A percentile compares a stretch with the other conserved stretches of the same genome.
These are phyloP conservation scores for Corythoichthys haematopterus DNA, from an alignment of 2,113 vertebrate species.

Conservation along the genomic window DNA sequence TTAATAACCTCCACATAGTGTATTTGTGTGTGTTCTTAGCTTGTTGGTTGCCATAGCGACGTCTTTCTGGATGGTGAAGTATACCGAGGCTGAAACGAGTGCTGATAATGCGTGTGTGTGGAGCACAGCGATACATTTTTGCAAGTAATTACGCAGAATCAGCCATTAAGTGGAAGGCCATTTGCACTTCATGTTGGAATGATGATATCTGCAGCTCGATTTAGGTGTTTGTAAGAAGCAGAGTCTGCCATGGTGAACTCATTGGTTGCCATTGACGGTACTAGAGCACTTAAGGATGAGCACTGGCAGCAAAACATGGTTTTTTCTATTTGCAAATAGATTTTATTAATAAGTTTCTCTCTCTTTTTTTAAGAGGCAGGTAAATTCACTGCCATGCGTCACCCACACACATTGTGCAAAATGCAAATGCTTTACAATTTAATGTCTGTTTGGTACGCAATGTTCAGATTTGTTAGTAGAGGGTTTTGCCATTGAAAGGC, in stretches of 20 bases:
- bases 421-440: constrained; percentile 52
- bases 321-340: constrained; percentile 17
- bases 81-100: constrained; percentile 30
- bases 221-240: constrained; percentile 20
- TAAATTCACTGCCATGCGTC: neutral
- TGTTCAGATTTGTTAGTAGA: neutral
- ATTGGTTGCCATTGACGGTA: too few relatives aligned
- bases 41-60: constrained; percentile 53
- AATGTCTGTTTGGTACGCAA: constrained; percentile 5
- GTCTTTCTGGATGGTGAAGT: constrained; percentile 41
- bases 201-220: constrained; percentile 28
- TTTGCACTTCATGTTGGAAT: constrained; percentile 41
- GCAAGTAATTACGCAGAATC: constrained; percentile 40
- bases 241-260: constrained; percentile 29
- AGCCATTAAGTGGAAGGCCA: constrained; percentile 34
- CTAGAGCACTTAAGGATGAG: too few relatives aligned
- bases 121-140: constrained; percentile 20
- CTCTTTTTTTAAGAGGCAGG: neutral
- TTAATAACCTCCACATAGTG: constrained; percentile 30
- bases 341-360: neutral
- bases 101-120: constrained; percentile 22
- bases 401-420: constrained; percentile 29
- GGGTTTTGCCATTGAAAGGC: neutral
- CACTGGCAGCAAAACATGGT: neutral
- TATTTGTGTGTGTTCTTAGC: constrained; percentile 23